Base-by-base conservation (phyloP, 1,140 invertebrate genomes). In the Bombus breviceps region DNA sequence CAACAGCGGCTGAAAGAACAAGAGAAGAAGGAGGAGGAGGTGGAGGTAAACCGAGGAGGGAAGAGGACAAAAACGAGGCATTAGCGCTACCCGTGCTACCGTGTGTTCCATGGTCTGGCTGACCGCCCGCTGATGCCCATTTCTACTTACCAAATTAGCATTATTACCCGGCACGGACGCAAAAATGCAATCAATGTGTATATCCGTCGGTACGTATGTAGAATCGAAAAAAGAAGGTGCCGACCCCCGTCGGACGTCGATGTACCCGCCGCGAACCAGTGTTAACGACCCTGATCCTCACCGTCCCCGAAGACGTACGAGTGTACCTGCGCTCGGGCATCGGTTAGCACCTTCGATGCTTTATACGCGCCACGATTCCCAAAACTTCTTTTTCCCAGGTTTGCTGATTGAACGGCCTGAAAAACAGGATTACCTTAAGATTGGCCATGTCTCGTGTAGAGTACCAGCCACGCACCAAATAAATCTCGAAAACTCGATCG, bases 111-210 rank as follows among this genome's bases (percentile, higher is more conserved):
- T 85, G 83, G 77, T 85, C 90, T 85, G 89, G 74, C 82, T 86
- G 93, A 93, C 93, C 93, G 93, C 93, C 93, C 90, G 92, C 93
- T 94, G 93, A 92, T 92, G 91, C 92, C 91, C 93, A 94, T 93
- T 94, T 93, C 92, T 93, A 93, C 93, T 94, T 93, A 93, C 92
- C 89, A 92, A 94, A 94, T 94, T 94, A 94, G 92, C 93, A 93
- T 94, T 93, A 94, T 94, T 94, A 93, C 93, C 91, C 85, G 73
- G 86, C 84, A 87, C 88, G 77, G 85, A 89, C 85, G 88, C 91
- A 93, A 93, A 93, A 93, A 93, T 92, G 88, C 91, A 94, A 94
- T 94, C 93, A 94, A 93, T 93, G 92, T 93, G 79, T 90, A 88
- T 88, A 88, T 88, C 86, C 81, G 68, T 80, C 59, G 68, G 66